These are phyloP conservation scores for Motacilla tschutschensis DNA, from an alignment of 2,113 vertebrate species.

Conservation along the genomic window DNA sequence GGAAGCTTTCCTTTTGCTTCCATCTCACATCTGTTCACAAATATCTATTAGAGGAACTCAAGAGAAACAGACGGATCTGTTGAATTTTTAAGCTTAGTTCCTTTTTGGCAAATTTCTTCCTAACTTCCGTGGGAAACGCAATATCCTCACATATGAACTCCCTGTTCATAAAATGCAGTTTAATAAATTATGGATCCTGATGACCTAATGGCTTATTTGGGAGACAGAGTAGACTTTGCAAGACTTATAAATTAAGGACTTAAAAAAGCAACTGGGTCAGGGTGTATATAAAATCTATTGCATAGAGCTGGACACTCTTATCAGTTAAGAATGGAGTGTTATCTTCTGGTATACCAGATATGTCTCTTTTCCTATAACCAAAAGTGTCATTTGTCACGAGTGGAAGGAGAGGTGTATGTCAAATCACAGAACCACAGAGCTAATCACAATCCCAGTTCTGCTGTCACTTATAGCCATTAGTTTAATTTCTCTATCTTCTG, in stretches of 20 bases:
- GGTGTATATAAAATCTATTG: background rate
- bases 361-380: background rate
- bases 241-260: background rate
- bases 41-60: background rate
- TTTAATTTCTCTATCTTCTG: background rate
- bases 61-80: background rate
- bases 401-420: background rate
- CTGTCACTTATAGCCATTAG: background rate
- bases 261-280: background rate
- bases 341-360: background rate
- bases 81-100: constrained; percentile 51
- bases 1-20: background rate
- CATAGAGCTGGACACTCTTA: background rate
- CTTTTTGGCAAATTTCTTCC: constrained; percentile 33
- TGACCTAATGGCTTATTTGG: constrained; percentile 19
- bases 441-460: background rate
- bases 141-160: constrained; percentile 16
- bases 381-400: background rate
- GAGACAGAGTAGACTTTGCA: background rate
- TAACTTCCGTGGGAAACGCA: constrained; percentile 43
- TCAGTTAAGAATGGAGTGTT: background rate
- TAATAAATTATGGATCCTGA: constrained; percentile 24
- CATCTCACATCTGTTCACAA: background rate
- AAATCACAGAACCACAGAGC: background rate
- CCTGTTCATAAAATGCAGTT: constrained; percentile 19